Base-by-base conservation (phyloP, 2,888 invertebrate genomes). In the Stegana nigrithorax region DNA sequence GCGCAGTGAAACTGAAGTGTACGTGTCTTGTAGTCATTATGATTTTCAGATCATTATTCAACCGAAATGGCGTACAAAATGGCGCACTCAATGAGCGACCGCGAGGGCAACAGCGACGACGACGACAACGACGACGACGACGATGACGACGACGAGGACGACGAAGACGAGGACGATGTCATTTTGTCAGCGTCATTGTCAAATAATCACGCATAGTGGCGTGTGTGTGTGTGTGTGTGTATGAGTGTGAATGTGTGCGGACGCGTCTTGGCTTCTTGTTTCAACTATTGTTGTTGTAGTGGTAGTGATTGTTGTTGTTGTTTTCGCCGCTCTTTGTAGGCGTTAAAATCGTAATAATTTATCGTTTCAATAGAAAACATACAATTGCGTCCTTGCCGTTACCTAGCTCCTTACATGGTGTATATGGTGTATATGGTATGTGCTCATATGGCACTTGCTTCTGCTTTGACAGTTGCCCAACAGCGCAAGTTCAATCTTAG, bases 21-120 rank as follows among this genome's bases (percentile, higher is more conserved):
- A 79, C 80, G 80, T 75, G 78, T 78, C 78, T 73, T 69, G 67
- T 64, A 78, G 80, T 77, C 80, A 75, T 75, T 75, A 79, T 69
- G 71, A 73, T 79, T 75, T 77, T 73, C 36, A 68, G 80, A 80
- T 80, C 75, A 77, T 75, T 79, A 77, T 78, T 75, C 73, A 68
- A 67, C 65, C 66, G 66, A 68, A 72, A 66, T 66, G 75, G 73
- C 70, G 67, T 66, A 75, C 75, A 70, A 77, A 79, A 69, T 68
- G 70, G 70, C 72, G 56, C 36, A 3, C n/a, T n/a, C n/a, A n/a
- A n/a, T n/a, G n/a, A n/a, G n/a, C n/a, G n/a, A n/a, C n/a, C n/a
- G n/a, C n/a, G n/a, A n/a, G n/a, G n/a, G n/a, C n/a, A n/a, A n/a
- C n/a, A n/a, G n/a, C n/a, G n/a, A n/a, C n/a, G n/a, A n/a, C n/a